A percentile compares a stretch with the other conserved stretches of the same genome.
Evolutionary conservation across 1,140 invertebrate species (phyloP).

Genomic region (Chrysomallon squamiferum): DNA sequence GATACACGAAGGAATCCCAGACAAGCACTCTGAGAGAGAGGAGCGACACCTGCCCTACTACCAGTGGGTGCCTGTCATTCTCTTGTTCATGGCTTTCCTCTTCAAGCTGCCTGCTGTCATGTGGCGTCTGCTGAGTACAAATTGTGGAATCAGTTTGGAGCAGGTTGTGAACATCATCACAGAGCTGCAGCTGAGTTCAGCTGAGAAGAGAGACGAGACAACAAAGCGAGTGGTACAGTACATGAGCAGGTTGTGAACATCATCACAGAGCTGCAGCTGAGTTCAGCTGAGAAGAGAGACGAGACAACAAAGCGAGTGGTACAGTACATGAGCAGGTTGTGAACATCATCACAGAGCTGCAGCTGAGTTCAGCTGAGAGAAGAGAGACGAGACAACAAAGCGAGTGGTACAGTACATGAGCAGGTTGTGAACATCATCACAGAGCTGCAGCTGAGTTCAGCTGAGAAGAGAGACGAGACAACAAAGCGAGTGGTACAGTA

Average conservation of each 20-base stretch:
- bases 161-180: constrained; percentile 29
- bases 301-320: too few species aligned
- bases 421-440: too few species aligned
- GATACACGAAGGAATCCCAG: constrained; percentile 40
- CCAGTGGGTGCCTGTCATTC: constrained; percentile 65
- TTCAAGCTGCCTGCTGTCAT: constrained; percentile 63
- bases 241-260: constrained; percentile 29
- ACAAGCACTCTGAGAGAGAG: constrained; percentile 24
- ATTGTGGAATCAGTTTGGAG: constrained; percentile 42
- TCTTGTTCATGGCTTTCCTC: constrained; percentile 64
- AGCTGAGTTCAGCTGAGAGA: too few species aligned
- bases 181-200: constrained; percentile 47
- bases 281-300: too few species aligned
- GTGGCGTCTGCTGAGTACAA: constrained; percentile 56
- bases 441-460: too few species aligned
- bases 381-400: too few species aligned
- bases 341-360: too few species aligned
- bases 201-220: constrained; percentile 11
- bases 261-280: too few species aligned
- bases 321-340: too few species aligned
- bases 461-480: too few species aligned
- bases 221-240: constrained; percentile 23
- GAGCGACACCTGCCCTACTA: constrained; percentile 59
- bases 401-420: too few species aligned
- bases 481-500: too few species aligned